Base-by-base conservation (phyloP, 1,140 invertebrate genomes). In the Pseudomyrmex dendroicus region DNA sequence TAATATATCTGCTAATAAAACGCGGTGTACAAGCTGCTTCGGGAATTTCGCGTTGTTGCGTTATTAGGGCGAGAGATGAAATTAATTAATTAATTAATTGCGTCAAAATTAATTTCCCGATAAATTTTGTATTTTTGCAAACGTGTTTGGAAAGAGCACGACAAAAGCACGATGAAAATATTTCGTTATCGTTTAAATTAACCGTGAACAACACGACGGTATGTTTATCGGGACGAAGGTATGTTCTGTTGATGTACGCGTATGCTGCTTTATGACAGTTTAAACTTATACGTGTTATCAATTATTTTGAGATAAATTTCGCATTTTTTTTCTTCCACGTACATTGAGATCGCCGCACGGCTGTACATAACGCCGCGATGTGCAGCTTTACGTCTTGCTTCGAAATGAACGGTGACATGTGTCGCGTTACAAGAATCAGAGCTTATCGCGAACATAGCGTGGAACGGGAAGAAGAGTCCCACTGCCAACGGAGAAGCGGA, bases 1-100 rank as follows among this genome's bases (percentile, higher is more conserved):
- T 80, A 80, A 80, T 80, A 48, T 80, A 72, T 80, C 66, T 59
- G 64, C 64, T 78, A 80, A 80, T 72, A 80, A 70, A 72, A 80
- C 44, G 76, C 66, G 44, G 15, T 8, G 20, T 35, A 46, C 54
- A 72, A 59, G 76, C 56, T 35, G 76, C 44, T 72, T 35, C 44
- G 76, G 8, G 50, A 80, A 80, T 70, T 54, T 8, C 25, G 20
- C 64, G 52, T 20, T 70, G 44, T 17, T 17, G 20, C 13, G 62
- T 13, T 17, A 56, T 48, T 78, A 72, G 72, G 54, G 35, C 22
- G n/a, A 70, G 64, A 57, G 52, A 10, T 4, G 13, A 57, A 46
- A 35, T 35, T 35, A 35, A 35, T 35, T 35, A 25, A 56, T 70
- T 80, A 80, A 80, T 72, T 50, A 78, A 78, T 78, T 78, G 56